These are phyloP conservation scores for Rhabdomys dilectus DNA, from an alignment of 2,113 vertebrate genomes.

Conservation along the genomic window DNA sequence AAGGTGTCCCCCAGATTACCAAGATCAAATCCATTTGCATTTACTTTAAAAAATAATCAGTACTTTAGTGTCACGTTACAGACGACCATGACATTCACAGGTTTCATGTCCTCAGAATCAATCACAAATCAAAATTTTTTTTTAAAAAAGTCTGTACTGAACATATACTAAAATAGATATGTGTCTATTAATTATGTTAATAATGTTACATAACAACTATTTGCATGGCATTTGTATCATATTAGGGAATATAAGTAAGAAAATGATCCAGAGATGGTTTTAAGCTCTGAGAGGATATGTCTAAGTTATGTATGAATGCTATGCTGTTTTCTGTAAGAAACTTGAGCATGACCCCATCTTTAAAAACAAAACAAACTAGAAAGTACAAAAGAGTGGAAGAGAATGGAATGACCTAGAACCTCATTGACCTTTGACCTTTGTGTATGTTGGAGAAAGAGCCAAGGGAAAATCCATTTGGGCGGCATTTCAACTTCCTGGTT, in stretches of 20 bases:
- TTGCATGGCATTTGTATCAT: neutral
- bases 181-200: too few relatives aligned
- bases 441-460: neutral
- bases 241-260: neutral
- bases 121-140: neutral
- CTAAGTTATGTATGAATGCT: neutral
- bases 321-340: neutral
- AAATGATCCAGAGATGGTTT: neutral
- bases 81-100: neutral
- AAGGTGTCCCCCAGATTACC: neutral
- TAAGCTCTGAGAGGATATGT: neutral
- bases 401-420: neutral
- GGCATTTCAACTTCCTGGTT: neutral
- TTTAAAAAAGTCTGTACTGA: neutral
- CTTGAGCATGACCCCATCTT: neutral
- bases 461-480: constrained; percentile 16
- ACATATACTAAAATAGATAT: neutral
- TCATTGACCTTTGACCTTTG: neutral
- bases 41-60: neutral
- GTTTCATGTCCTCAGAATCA: neutral
- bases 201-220: neutral
- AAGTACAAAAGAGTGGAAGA: neutral
- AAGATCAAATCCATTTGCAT: neutral
- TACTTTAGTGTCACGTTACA: neutral
- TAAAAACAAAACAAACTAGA: neutral